Conservation (phyloP, 2,888 invertebrate species). For the Pocota personata region DNA sequence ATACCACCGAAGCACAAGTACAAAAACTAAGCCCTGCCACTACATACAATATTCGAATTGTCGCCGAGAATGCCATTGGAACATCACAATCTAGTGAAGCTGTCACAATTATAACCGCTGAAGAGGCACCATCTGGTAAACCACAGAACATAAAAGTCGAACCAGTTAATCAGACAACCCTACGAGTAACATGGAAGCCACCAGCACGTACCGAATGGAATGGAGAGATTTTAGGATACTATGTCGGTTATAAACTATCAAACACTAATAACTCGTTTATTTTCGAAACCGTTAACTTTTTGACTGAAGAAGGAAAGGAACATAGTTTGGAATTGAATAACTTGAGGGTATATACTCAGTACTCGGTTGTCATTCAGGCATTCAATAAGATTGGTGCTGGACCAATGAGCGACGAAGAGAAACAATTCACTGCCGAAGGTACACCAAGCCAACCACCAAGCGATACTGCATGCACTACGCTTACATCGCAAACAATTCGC, state of each 20-base stretch:
- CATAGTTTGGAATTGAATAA: constrained; percentile 92
- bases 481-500: constrained; percentile 96
- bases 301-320: constrained; percentile 95
- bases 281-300: constrained; percentile 95
- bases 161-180: constrained; percentile 92
- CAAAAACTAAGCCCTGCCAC: constrained; percentile 95
- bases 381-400: constrained; percentile 97
- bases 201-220: constrained; percentile 95
- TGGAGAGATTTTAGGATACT: constrained; percentile 95
- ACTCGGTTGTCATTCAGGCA: constrained; percentile 97
- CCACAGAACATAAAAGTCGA: constrained; percentile 93
- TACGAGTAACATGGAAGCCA: constrained; percentile 95
- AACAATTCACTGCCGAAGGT: constrained; percentile 97
- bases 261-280: constrained; percentile 93
- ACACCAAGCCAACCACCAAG: constrained; percentile 96
- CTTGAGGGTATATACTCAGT: constrained; percentile 95
- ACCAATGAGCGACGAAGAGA: constrained; percentile 93
- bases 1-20: constrained; percentile 94
- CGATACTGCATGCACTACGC: constrained; percentile 95
- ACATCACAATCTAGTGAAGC: constrained; percentile 96
- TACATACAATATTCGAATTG: constrained; percentile 95
- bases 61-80: constrained; percentile 96
- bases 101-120: constrained; percentile 97
- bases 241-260: constrained; percentile 94
- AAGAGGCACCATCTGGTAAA: constrained; percentile 94